Evolutionary conservation across 2,888 invertebrate species (phyloP).

Genomic region (Thecocarcelia acutangulata): DNA sequence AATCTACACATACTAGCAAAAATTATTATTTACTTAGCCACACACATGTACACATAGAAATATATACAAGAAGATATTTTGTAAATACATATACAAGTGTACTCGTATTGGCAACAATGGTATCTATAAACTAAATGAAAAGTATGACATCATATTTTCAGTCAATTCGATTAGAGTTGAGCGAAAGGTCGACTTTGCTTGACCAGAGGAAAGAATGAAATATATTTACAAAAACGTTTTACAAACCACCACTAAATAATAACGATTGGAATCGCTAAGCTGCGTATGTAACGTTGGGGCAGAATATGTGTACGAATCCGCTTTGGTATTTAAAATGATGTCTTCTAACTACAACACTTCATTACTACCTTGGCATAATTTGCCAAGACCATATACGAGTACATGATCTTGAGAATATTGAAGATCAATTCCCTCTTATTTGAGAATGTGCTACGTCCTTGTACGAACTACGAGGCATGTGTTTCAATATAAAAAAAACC

Average conservation of each 20-base stretch:
- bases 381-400: no score
- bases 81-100: slow-evolving; percentile 11
- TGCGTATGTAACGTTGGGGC: neutral
- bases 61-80: neutral
- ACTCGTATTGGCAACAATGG: neutral
- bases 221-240: slow-evolving; percentile 78
- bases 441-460: no score
- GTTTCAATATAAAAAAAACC: no score
- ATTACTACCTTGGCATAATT: no score
- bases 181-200: neutral
- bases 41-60: slow-evolving; percentile 14
- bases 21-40: slow-evolving; percentile 55
- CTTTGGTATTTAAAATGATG: no score
- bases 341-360: no score
- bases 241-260: slow-evolving; percentile 72
- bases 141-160: slow-evolving; percentile 77
- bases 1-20: slow-evolving; percentile 3
- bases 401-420: no score
- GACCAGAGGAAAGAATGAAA: slow-evolving; percentile 50
- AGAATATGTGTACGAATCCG: no score
- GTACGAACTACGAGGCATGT: no score
- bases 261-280: no score
- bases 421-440: no score
- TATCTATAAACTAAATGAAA: slow-evolving; percentile 68
- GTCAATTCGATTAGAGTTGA: slow-evolving; percentile 28